Base-by-base conservation (phyloP, 2,797 vertebrate species). In the Pampus argenteus region DNA sequence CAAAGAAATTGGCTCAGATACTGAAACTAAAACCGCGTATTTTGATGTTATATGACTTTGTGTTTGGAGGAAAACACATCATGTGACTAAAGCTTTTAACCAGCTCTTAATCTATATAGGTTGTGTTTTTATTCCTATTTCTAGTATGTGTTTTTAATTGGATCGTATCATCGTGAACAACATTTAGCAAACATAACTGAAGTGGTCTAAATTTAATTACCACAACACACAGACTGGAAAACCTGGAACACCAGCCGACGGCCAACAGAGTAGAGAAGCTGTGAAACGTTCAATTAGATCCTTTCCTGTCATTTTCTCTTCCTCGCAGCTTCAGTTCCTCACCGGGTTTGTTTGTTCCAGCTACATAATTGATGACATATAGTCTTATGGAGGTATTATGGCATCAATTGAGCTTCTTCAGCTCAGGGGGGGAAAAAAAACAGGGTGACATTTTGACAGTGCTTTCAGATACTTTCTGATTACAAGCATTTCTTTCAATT, bases 231-330 rank as follows among this genome's bases (percentile, higher is more conserved):
- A 51, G 14, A 45, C 42, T 54, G 63, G 28, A 80, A 51, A 50
- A 15, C 36, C 68, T 17, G 42, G 54, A 74, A 62, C 45, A 51
- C 49, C 44, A 7, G 59, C 28, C 52, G 71, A 59, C 36, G 48
- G 77, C 60, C 60, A 64, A 31, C 70, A 29, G 25, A 60, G 63
- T 13, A 31, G 29, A 79, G 63, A 51, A 49, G 74, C 82, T 11
- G 10, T 8, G 36, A 73, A 70, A 48, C 66, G 34, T 82, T 79
- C 85, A 85, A 89, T 88, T 71, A 72, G 68, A 74, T 81, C 51
- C 64, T 15, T 62, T 73, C 51, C 60, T 51, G 54, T 61, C 72
- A 63, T 56, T 67, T 84, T 78, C 49, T 50, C 22, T n/a, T 69
- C 51, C 25, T 45, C 2, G 2, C 26, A 48, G 74, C 71, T 61